Conservation (phyloP, 2,113 vertebrate genomes). For the Onychostruthus taczanowskii region DNA sequence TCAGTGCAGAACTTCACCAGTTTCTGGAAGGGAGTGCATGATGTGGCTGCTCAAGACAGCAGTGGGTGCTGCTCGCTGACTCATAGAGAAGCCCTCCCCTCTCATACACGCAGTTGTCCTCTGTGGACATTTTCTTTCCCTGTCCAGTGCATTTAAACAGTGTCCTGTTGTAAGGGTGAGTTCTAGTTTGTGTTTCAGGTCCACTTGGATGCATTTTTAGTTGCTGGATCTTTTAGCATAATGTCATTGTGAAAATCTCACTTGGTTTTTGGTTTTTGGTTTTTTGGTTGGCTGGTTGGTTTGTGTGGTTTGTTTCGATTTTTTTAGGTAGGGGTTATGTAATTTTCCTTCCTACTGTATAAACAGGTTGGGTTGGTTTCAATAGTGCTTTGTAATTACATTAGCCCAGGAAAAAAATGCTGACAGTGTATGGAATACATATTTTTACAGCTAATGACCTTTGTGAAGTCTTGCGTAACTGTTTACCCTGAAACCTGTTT, state of each 20-base stretch:
- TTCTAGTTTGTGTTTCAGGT: neutral
- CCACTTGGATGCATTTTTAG: neutral
- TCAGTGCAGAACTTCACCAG: neutral
- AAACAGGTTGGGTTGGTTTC: conserved; percentile 52
- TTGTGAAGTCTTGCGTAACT: neutral
- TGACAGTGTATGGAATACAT: neutral
- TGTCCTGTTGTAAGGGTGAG: neutral
- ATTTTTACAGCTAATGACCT: conserved; percentile 8
- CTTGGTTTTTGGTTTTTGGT: neutral
- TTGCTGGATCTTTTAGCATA: neutral
- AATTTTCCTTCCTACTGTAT: neutral
- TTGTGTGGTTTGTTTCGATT: neutral
- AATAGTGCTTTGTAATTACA: neutral
- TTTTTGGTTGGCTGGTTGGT: neutral
- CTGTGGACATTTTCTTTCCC: neutral
- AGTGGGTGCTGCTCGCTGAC: neutral
- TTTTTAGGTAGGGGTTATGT: neutral
- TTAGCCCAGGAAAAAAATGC: conserved; percentile 8
- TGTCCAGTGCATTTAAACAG: neutral
- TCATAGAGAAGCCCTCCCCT: neutral
- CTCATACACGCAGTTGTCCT: neutral
- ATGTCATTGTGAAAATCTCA: neutral
- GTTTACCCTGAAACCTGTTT: conserved; percentile 16
- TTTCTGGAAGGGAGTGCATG: neutral
- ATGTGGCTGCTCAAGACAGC: neutral